phyloP scores from a whole-genome alignment of 1,140 invertebrate species.

The Drosophila neocordata region DNA sequence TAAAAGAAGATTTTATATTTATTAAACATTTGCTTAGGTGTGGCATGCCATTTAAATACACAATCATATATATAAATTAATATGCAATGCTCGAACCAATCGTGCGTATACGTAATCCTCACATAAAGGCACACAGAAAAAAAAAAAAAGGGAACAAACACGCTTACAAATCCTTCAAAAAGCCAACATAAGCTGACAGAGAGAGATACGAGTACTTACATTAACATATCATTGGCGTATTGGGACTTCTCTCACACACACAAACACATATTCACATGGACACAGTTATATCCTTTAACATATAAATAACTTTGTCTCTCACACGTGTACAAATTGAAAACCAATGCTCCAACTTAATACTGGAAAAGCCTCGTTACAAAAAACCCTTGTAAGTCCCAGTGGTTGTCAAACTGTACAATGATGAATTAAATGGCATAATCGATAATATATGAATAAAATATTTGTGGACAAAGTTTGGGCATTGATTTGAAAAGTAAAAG shows the following conservation, averaged over 20 bases:
- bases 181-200: conserved; percentile 47
- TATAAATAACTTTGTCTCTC: conserved; percentile 13
- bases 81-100: conserved; percentile 17
- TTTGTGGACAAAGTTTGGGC: too few species aligned
- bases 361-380: not conserved
- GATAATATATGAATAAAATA: not conserved
- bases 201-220: conserved; percentile 43
- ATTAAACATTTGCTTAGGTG: not conserved
- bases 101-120: conserved; percentile 42
- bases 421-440: conserved; percentile 19
- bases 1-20: not conserved
- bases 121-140: conserved; percentile 40
- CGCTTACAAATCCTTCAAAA: conserved; percentile 60
- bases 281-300: conserved; percentile 31
- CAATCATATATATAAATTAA: conserved; percentile 45
- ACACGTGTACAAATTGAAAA: conserved; percentile 64
- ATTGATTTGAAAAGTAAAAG: too few species aligned
- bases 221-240: conserved; percentile 77
- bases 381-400: conserved; percentile 20
- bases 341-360: conserved; percentile 32
- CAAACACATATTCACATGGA: conserved; percentile 32
- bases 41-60: conserved; percentile 15
- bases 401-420: conserved; percentile 33
- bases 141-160: conserved; percentile 20
- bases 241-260: conserved; percentile 23